phyloP scores from a whole-genome alignment of 2,113 vertebrate genomes.

The Zapus hudsonius region DNA sequence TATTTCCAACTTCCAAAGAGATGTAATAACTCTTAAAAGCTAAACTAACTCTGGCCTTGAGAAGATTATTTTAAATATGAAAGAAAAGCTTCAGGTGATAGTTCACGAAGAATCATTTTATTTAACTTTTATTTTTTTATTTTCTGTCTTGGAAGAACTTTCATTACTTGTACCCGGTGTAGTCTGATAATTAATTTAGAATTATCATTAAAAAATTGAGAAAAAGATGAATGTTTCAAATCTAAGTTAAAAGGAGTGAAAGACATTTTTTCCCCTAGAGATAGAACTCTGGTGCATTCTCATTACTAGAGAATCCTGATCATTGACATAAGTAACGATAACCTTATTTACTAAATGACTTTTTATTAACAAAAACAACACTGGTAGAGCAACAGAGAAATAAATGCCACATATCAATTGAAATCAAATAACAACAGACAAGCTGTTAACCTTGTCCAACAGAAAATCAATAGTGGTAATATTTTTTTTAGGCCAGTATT shows the following conservation, averaged over 20 bases:
- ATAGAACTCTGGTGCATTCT: constrained; percentile 33
- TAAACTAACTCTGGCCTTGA: constrained; percentile 21
- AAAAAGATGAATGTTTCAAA: constrained; percentile 50
- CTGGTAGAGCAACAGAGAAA: constrained; percentile 29
- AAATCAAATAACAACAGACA: constrained; percentile 42
- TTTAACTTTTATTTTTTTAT: not conserved
- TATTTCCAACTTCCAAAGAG: constrained; percentile 21
- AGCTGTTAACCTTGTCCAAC: constrained; percentile 46
- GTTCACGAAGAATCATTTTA: constrained; percentile 28
- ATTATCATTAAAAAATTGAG: constrained; percentile 49
- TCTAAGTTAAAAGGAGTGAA: constrained; percentile 23
- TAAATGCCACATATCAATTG: constrained; percentile 24
- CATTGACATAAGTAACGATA: constrained; percentile 42
- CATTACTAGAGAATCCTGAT: not conserved
- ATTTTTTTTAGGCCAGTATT: not conserved
- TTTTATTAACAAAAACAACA: constrained; percentile 57
- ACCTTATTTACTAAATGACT: constrained; percentile 63
- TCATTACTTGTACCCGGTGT: constrained; percentile 13
- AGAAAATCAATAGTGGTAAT: constrained; percentile 54
- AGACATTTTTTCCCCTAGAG: constrained; percentile 21
- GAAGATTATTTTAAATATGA: constrained; percentile 50
- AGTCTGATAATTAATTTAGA: constrained; percentile 58
- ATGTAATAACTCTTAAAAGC: constrained; percentile 52
- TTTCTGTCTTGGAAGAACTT: constrained; percentile 42
- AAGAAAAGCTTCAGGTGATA: constrained; percentile 34